Evolutionary conservation across 1,140 invertebrate species (phyloP), one percentile per base, ranked within the genome.

Genomic region (Adelges cooleyi): DNA sequence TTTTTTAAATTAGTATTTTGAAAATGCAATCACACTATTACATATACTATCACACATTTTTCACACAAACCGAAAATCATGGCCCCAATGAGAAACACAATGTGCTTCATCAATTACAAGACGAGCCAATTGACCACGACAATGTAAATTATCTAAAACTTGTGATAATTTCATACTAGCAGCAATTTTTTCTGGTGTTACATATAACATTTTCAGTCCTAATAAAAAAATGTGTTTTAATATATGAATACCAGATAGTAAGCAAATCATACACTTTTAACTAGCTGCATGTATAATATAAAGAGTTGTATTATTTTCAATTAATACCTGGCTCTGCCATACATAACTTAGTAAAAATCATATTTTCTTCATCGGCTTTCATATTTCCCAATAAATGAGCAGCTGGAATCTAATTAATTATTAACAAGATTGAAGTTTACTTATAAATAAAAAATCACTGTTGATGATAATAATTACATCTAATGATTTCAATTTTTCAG

Each of bases 111-210:
- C 86, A 59, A 89, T 84, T 22, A 94, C 85, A 72, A 97, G 81
- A 72, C 89, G 85, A 2, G 84, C 82, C 2, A 93, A 73, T 69
- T 85, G 83, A 33, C 78, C 72, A 42, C 79, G 72, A 10, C 72
- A 67, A 70, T 82, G 78, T 27, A 87, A 74, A 67, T 72, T 73
- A 6, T 65, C 20, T 33, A 73, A 68, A 46, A 68, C 52, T 49
- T 76, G 72, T 27, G 68, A 52, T 18, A 86, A 71, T 33, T 77
- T 74, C 51, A 73, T 74, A 71, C 81, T 84, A 8, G 77, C 76
- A 65, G 71, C 72, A 46, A 97, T 82, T 77, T 95, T 97, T 77
- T 99, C 96, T 1, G 96, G 95, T 0, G 96, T 98, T 1, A 98
- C 86, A 77, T 98, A 99, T 0, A 99, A 75, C 15, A 99, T 77